These are phyloP conservation scores for Oxycera nigricornis DNA, from an alignment of 2,888 invertebrate species.

Conservation along the genomic window DNA sequence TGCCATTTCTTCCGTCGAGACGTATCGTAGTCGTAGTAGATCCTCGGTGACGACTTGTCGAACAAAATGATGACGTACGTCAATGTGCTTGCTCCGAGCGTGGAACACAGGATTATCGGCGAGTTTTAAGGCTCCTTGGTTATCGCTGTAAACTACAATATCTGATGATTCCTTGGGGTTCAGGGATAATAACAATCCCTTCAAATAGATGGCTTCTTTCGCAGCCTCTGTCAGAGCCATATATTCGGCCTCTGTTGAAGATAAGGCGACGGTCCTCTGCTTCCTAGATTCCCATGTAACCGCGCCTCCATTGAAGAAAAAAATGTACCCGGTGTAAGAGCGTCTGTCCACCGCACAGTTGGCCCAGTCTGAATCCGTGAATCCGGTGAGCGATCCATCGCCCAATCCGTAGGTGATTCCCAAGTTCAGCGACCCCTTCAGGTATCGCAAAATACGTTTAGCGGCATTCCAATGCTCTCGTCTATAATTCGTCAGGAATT, in stretches of 20 bases:
- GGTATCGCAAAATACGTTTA: not conserved
- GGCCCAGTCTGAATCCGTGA: constrained; percentile 38
- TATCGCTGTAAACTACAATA: constrained; percentile 9
- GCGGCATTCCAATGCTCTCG: not conserved
- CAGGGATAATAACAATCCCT: not conserved
- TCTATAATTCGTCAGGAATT: not conserved
- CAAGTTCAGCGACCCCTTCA: not conserved
- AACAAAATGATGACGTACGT: constrained; percentile 4
- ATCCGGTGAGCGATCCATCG: not conserved
- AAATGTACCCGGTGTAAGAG: constrained; percentile 19
- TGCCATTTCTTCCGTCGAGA: not conserved
- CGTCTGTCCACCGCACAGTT: constrained; percentile 36
- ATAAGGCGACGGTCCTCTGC: not conserved
- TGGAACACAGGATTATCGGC: constrained; percentile 40
- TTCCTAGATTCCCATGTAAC: not conserved
- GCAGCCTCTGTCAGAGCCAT: not conserved
- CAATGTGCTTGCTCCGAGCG: not conserved
- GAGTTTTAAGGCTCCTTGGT: constrained; percentile 39
- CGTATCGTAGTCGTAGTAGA: not conserved
- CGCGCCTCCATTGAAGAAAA: not conserved
- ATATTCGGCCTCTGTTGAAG: constrained; percentile 1
- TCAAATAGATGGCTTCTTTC: not conserved
- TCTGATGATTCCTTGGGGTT: not conserved
- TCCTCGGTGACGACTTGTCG: not conserved
- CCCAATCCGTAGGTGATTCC: not conserved